These are phyloP conservation scores for Elymnias hypermnestra DNA, from an alignment of 1,140 invertebrate genomes.

Conservation along the genomic window DNA sequence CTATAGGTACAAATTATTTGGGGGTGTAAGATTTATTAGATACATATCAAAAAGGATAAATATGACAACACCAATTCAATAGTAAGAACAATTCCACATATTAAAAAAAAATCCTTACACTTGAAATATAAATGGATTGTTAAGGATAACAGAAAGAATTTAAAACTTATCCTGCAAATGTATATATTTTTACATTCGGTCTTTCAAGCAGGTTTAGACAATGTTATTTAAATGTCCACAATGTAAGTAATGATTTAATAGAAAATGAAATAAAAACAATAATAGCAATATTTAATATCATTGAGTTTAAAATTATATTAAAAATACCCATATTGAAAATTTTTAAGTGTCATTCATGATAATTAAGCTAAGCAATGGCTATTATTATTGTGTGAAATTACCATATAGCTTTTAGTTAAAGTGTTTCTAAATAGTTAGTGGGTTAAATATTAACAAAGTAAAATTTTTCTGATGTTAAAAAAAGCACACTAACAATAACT, in stretches of 20 bases:
- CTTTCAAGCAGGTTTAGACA: too few relatives aligned
- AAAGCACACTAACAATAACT: slow-evolving; percentile 56
- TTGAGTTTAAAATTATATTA: not conserved
- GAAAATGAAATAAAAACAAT: not conserved
- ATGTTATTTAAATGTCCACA: too few relatives aligned
- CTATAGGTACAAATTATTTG: slow-evolving; percentile 41
- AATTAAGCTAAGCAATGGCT: slow-evolving; percentile 7
- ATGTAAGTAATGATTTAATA: too few relatives aligned
- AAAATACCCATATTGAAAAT: not conserved
- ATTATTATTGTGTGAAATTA: slow-evolving; percentile 1
- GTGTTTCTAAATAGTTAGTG: slow-evolving; percentile 28
- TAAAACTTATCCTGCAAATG: not conserved
- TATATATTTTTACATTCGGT: too few relatives aligned
- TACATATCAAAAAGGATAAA: slow-evolving; percentile 14
- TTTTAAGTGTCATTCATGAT: not conserved
- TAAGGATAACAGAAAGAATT: not conserved
- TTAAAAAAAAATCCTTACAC: slow-evolving; percentile 7
- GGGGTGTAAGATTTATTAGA: slow-evolving; percentile 4
- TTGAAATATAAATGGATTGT: slow-evolving; percentile 3
- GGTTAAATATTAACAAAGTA: slow-evolving; percentile 33
- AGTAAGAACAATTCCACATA: slow-evolving; percentile 2
- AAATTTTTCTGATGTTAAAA: slow-evolving; percentile 36
- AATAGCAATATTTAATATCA: too few relatives aligned
- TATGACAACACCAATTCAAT: slow-evolving; percentile 12
- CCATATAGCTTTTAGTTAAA: slow-evolving; percentile 6